Conservation (phyloP, 1,140 invertebrate species). For the Anastrepha obliqua region DNA sequence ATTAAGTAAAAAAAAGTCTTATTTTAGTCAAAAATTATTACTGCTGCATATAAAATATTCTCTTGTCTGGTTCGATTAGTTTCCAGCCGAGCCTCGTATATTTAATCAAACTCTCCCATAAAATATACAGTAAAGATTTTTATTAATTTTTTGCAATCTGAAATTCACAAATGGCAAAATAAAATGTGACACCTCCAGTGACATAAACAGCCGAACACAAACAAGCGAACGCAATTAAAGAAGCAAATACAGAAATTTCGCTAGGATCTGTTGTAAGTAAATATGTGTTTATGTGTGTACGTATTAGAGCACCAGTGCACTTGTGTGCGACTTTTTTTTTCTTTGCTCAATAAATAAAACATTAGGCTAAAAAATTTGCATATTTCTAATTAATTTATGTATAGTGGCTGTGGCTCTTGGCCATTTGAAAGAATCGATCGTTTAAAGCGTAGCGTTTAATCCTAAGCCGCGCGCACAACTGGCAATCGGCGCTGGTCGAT, state of each 20-base stretch:
- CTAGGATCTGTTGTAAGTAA: no score
- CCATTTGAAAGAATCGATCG: background rate
- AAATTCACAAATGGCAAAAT: background rate
- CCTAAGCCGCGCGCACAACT: background rate
- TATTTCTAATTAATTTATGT: conserved; percentile 16
- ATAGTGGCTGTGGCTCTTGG: background rate
- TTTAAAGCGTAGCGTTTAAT: background rate
- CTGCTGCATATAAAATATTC: no score
- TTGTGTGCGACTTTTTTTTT: no score
- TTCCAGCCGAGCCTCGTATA: no score
- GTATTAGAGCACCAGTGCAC: background rate
- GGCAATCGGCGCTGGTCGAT: background rate
- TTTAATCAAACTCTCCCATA: no score
- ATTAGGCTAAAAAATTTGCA: background rate
- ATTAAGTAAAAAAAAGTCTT: no score
- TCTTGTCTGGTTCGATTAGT: no score
- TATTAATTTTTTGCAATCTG: background rate
- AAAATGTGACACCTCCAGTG: conserved; percentile 19
- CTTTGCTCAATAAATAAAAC: no score
- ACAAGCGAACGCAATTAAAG: background rate
- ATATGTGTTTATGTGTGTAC: background rate
- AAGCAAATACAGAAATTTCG: background rate
- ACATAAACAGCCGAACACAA: background rate
- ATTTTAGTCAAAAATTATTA: no score
- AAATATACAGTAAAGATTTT: no score